Percentiles rank a stretch among this genome's conserved stretches.
Conservation (phyloP, 2,888 invertebrate species). For the Chrysotoxum bicinctum region DNA sequence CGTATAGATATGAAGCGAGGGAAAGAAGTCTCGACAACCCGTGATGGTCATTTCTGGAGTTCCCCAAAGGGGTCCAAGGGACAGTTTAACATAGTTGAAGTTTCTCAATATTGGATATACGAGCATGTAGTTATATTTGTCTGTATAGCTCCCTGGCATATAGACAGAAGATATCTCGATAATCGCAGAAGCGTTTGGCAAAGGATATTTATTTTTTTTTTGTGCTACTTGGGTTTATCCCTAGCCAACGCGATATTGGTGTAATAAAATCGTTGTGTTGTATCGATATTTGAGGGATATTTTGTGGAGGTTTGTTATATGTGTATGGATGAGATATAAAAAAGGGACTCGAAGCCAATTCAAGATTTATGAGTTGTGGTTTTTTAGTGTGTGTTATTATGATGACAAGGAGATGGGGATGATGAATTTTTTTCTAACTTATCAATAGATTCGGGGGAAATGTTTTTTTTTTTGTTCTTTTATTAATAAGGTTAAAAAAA, state of each 20-base stretch:
- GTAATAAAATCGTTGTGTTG: conserved; percentile 69
- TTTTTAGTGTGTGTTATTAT: conserved; percentile 30
- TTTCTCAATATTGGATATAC: conserved; percentile 33
- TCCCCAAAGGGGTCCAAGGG: conserved; percentile 41
- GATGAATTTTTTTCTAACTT: not conserved
- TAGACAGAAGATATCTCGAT: conserved; percentile 41
- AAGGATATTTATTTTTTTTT: conserved; percentile 30
- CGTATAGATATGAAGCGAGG: not conserved
- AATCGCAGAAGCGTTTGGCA: conserved; percentile 67
- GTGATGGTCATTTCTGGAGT: conserved; percentile 64
- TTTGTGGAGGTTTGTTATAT: conserved; percentile 40
- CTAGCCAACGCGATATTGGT: conserved; percentile 60
- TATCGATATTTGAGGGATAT: conserved; percentile 69
- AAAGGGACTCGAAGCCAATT: conserved; percentile 57
- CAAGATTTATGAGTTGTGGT: conserved; percentile 65
- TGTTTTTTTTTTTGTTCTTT: too few relatives aligned
- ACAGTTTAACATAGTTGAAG: conserved; percentile 57
- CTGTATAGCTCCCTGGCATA: not conserved
- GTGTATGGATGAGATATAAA: conserved; percentile 6
- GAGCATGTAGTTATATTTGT: conserved; percentile 1
- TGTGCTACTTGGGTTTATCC: not conserved
- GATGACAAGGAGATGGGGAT: not conserved
- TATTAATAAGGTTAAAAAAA: too few relatives aligned
- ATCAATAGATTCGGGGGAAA: not conserved
- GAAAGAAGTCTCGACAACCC: not conserved